Evolutionary conservation across 2,888 invertebrate species (phyloP).

Genomic region (Lasioglossum marginatum): DNA sequence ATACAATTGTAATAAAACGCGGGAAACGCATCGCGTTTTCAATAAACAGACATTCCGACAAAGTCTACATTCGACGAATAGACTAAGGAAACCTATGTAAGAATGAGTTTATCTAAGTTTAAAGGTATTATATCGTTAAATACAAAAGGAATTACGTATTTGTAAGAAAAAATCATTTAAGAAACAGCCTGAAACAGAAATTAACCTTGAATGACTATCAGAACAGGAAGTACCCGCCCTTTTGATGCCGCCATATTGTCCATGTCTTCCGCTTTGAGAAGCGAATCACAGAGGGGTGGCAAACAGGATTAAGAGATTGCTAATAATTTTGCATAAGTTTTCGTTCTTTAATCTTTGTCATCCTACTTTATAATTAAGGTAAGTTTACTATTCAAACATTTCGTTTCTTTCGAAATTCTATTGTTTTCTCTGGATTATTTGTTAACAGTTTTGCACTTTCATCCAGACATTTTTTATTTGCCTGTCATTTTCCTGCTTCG

Average conservation of each 20-base stretch:
- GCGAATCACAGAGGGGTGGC: slow-evolving; percentile 62
- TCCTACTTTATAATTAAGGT: slow-evolving; percentile 43
- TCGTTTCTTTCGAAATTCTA: not conserved
- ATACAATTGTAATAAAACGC: not conserved
- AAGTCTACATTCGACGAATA: not conserved
- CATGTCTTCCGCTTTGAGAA: slow-evolving; percentile 73
- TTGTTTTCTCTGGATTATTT: slow-evolving; percentile 16
- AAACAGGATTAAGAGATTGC: slow-evolving; percentile 66
- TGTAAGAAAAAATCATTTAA: not conserved
- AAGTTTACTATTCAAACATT: slow-evolving; percentile 24
- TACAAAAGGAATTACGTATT: not conserved
- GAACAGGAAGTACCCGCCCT: slow-evolving; percentile 77
- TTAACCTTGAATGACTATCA: slow-evolving; percentile 55
- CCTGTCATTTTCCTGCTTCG: slow-evolving; percentile 46
- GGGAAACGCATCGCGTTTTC: slow-evolving; percentile 15
- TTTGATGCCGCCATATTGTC: slow-evolving; percentile 73
- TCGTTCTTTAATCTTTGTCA: slow-evolving; percentile 33
- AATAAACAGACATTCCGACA: not conserved
- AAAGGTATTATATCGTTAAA: not conserved
- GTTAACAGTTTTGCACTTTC: slow-evolving; percentile 25
- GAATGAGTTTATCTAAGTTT: not conserved
- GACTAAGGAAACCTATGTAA: not conserved
- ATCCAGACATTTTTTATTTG: slow-evolving; percentile 46
- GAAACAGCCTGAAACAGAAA: not conserved
- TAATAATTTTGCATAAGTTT: slow-evolving; percentile 59